Conservation (phyloP, 2,797 vertebrate genomes). For the Pseudochaenichthys georgianus region DNA sequence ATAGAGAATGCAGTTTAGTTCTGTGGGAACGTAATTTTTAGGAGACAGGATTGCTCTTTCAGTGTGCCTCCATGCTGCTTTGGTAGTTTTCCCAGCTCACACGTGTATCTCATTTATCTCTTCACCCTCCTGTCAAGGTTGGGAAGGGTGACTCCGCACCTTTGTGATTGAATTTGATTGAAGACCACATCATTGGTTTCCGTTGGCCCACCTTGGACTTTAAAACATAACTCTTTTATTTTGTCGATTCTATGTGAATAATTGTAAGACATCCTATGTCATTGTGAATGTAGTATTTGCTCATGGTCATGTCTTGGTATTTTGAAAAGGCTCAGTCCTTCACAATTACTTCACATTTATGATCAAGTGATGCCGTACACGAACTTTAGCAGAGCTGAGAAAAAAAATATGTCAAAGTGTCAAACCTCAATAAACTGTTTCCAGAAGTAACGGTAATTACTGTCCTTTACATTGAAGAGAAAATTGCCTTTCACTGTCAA, state of each 20-base stretch:
- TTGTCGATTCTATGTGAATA: too few relatives aligned
- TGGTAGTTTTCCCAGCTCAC: not conserved
- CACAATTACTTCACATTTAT: not conserved
- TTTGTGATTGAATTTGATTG: not conserved
- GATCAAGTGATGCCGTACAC: not conserved
- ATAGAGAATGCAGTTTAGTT: too few relatives aligned
- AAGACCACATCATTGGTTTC: too few relatives aligned
- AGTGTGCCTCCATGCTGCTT: fast-evolving
- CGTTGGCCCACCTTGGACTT: too few relatives aligned
- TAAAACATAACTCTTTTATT: too few relatives aligned
- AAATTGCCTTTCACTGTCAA: slow-evolving; percentile 10
- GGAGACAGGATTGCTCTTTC: not conserved
- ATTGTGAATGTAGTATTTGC: too few relatives aligned
- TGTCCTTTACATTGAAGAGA: slow-evolving; percentile 15
- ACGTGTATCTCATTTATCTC: not conserved
- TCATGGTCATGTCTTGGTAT: too few relatives aligned
- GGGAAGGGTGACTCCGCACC: not conserved
- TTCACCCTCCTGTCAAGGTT: not conserved
- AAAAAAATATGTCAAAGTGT: not conserved
- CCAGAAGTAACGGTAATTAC: not conserved
- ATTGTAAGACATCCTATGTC: too few relatives aligned
- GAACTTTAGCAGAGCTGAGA: not conserved
- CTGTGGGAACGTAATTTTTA: too few relatives aligned
- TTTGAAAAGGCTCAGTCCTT: too few relatives aligned
- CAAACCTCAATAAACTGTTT: slow-evolving; percentile 2